Evolutionary conservation across 1,140 invertebrate species (phyloP), one percentile per base, ranked within the genome.

Genomic region (Himalopsyche phryganea): DNA sequence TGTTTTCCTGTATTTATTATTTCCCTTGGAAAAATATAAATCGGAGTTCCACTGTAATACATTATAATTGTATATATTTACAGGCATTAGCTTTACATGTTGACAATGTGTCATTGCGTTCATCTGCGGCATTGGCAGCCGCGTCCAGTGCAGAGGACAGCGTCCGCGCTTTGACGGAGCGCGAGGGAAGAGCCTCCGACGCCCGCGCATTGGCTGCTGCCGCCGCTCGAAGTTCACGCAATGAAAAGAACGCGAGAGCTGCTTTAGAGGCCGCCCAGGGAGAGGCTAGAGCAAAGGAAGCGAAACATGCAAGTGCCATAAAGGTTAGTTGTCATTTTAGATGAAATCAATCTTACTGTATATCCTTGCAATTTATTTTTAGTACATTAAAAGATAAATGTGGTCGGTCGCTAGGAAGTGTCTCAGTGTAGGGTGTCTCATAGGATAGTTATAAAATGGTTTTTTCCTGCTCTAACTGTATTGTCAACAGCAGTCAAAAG

Each of bases 301-400:
- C 76, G 58, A 78, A 75, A 65, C 73, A 78, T 52, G 65, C 74
- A 15, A 76, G 72, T 55, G 69, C 72, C 41, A 68, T 76, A 40
- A 77, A 75, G 67, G 75, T 76, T 11, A 2, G 15, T 14, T 28
- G 9, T n/a, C n/a, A n/a, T n/a, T n/a, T n/a, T n/a, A n/a, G n/a
- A n/a, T n/a, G n/a, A n/a, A n/a, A n/a, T n/a, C n/a, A n/a, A n/a
- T n/a, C n/a, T n/a, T n/a, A n/a, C n/a, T n/a, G n/a, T n/a, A n/a
- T n/a, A n/a, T n/a, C n/a, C n/a, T n/a, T n/a, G n/a, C n/a, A n/a
- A n/a, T n/a, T n/a, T n/a, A n/a, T n/a, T n/a, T n/a, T n/a, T n/a
- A n/a, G n/a, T n/a, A n/a, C n/a, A n/a, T n/a, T n/a, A n/a, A n/a
- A n/a, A 35, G 33, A 35, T 35, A 7, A 35, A 35, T n/a, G n/a